Conservation (phyloP, 2,888 invertebrate genomes). For the Dynastes hyllus region DNA sequence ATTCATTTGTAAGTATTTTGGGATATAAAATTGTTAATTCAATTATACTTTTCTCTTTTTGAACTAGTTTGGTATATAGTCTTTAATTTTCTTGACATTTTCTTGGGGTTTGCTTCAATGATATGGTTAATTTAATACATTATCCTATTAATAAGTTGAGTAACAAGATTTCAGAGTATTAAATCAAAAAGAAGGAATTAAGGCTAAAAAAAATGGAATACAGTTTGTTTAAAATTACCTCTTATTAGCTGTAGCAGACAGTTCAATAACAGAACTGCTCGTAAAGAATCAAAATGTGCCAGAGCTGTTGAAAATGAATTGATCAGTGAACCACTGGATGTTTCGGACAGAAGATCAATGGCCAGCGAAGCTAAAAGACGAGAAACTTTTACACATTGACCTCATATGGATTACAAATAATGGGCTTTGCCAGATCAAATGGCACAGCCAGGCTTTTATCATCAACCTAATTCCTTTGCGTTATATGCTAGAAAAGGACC, state of each 20-base stretch:
- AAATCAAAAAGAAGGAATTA: no score
- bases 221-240: no score
- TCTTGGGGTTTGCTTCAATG: no score
- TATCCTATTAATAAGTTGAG: no score
- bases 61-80: no score
- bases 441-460: constrained; percentile 98
- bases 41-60: no score
- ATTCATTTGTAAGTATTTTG: no score
- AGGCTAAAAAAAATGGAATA: no score
- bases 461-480: constrained; percentile 91
- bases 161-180: no score
- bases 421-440: constrained; percentile 97
- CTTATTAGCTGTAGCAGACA: constrained; percentile 84
- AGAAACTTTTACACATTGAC: constrained; percentile 95
- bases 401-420: constrained; percentile 97
- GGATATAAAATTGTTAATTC: no score
- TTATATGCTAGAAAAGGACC: constrained; percentile 97
- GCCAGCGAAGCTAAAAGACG: constrained; percentile 93
- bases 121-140: no score
- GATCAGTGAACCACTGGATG: constrained; percentile 72
- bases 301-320: constrained; percentile 87
- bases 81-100: no score
- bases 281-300: constrained; percentile 88
- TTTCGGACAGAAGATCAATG: constrained; percentile 80
- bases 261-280: constrained; percentile 87